Evolutionary conservation across 2,113 vertebrate species (phyloP), one percentile per base, ranked within the genome.

Genomic region (Anser brachyrhynchus): DNA sequence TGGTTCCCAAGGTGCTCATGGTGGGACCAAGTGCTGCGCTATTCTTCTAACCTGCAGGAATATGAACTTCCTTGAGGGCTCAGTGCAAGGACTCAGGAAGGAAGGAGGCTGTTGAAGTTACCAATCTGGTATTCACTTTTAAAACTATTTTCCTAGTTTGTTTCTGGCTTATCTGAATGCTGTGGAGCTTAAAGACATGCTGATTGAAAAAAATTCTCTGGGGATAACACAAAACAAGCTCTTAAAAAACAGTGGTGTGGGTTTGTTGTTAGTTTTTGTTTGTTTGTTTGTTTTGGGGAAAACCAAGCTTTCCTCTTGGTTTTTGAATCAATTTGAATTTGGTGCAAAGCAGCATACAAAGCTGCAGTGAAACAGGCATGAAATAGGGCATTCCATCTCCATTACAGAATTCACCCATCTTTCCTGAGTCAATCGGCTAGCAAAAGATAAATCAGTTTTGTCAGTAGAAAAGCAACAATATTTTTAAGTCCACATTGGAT

Each of bases 331-430:
- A 23, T 1, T 57, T 71, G 28, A 78, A 87, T 44, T 73, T 35
- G 35, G 11, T 91, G 52, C 39, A 71, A 62, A 33, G 11, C 35
- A 69, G 25, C 54, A 26, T 57, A 49, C 11, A 65, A 28, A 73
- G 75, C 52, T 39, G 58, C 39, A 49, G 37, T 73, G 52, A 73
- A 25, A 51, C 25, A 75, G 71, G 65, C 52, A 76, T 61, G 73
- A 92, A 90, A 83, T 57, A 62, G 31, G 20, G 43, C 88, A 78
- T 90, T 95, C 75, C 91, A 44, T 65, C 39, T 88, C 66, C 28
- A 14, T 95, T 93, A 93, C 59, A 84, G 80, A 92, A 94, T 72
- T 61, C 65, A 90, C 91, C 57, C 29, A 26, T 95, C 75, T 95
- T 75, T 74, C 84, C 67, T 37, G 76, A 93, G 23, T 72, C 71